These are phyloP conservation scores for Coreoperca whiteheadi DNA, from an alignment of 2,113 vertebrate genomes.

Conservation along the genomic window DNA sequence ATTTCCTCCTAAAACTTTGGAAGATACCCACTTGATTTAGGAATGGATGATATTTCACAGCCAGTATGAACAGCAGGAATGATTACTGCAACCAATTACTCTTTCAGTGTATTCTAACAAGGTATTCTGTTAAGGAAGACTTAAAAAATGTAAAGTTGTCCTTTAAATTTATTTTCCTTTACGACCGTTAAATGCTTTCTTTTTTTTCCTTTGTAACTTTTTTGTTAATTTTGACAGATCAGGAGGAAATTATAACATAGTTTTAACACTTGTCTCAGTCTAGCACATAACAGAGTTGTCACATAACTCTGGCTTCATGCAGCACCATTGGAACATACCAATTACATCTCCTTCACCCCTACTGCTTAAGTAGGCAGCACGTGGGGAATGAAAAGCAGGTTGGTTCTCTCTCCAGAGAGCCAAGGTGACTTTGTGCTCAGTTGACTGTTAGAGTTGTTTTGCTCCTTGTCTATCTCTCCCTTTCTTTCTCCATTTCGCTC, in stretches of 20 bases:
- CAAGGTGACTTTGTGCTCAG: constrained; percentile 74
- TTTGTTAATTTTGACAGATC: constrained; percentile 3
- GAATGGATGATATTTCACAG: background rate
- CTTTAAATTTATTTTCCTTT: background rate
- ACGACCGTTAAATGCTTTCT: background rate
- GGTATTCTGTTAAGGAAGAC: background rate
- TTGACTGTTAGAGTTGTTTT: constrained; percentile 57
- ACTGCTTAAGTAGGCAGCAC: constrained; percentile 40
- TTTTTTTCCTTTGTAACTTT: background rate
- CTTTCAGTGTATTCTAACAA: background rate
- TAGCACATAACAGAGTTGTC: background rate
- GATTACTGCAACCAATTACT: background rate
- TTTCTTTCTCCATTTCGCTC: constrained; percentile 26
- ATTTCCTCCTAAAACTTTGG: background rate
- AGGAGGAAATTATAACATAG: background rate
- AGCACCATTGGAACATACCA: constrained; percentile 38
- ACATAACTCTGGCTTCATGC: constrained; percentile 25
- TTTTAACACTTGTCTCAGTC: background rate
- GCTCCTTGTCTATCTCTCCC: constrained; percentile 39
- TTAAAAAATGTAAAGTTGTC: background rate
- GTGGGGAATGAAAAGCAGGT: constrained; percentile 65
- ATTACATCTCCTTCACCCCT: constrained; percentile 35
- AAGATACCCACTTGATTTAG: background rate
- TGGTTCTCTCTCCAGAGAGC: constrained; percentile 62
- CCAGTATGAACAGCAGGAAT: background rate